Percentiles rank a stretch among this genome's conserved stretches.
Conservation (phyloP, 2,797 vertebrate species). For the Forpus xanthops region DNA sequence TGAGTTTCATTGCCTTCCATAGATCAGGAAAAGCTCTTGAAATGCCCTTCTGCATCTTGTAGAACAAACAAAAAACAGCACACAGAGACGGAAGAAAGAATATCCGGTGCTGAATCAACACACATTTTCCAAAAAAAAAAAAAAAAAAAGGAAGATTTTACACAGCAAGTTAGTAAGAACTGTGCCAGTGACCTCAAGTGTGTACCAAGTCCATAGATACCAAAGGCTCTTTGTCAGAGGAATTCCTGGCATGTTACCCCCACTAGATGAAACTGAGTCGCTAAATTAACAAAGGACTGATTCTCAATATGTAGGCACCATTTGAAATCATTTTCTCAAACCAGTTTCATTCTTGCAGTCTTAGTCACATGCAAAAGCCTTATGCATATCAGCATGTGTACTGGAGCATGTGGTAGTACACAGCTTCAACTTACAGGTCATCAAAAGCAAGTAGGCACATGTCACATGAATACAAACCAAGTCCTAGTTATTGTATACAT, state of each 20-base stretch:
- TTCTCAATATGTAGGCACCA: neutral
- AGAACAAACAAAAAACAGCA: neutral
- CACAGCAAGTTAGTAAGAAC: neutral
- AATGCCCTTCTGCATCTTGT: neutral
- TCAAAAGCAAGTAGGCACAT: neutral
- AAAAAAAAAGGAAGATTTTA: neutral
- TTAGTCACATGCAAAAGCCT: neutral
- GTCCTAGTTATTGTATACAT: neutral
- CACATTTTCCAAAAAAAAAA: fast-evolving
- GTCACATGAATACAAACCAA: neutral
- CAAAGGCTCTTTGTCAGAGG: neutral
- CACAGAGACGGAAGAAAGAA: neutral
- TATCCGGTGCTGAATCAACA: neutral
- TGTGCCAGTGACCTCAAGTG: neutral
- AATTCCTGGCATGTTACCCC: neutral
- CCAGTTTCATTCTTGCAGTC: neutral
- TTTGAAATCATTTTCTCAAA: neutral
- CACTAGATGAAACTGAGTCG: neutral
- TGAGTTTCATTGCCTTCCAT: neutral
- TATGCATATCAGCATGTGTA: fast-evolving
- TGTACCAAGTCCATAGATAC: too few relatives aligned
- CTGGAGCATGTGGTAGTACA: neutral
- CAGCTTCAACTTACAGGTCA: neutral
- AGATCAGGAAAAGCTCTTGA: neutral
- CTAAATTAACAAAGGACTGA: neutral